phyloP scores from a whole-genome alignment of 2,888 invertebrate genomes.

The Conomelus anceps region DNA sequence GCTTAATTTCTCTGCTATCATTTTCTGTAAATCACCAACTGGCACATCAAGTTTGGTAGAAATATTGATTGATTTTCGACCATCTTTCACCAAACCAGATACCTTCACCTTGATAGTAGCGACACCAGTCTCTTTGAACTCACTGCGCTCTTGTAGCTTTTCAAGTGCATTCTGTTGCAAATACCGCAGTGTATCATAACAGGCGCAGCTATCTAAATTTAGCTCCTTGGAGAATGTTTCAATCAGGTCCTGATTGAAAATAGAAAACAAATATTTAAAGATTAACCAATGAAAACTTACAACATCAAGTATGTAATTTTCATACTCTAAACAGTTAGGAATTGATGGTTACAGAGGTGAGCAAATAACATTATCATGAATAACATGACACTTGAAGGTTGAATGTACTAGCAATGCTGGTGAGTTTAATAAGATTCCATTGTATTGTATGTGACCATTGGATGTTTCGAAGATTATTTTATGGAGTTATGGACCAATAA shows the following conservation, averaged over 20 bases:
- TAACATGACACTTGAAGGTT: no score
- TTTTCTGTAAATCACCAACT: background rate
- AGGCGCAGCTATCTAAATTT: slow-evolving; percentile 46
- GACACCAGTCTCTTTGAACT: slow-evolving; percentile 61
- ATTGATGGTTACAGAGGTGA: no score
- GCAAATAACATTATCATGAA: no score
- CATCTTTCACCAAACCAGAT: slow-evolving; percentile 37
- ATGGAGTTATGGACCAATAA: no score
- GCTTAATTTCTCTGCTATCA: slow-evolving; percentile 5
- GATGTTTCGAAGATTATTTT: no score
- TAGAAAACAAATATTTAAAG: background rate
- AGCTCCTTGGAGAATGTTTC: slow-evolving; percentile 51
- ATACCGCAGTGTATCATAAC: slow-evolving; percentile 52
- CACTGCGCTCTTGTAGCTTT: slow-evolving; percentile 60
- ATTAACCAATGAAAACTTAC: background rate
- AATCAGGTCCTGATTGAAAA: slow-evolving; percentile 53
- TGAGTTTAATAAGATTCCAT: no score
- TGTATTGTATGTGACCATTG: no score
- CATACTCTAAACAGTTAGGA: no score
- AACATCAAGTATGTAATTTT: no score
- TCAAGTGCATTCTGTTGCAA: slow-evolving; percentile 64
- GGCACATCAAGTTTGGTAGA: background rate
- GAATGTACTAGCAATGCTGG: no score
- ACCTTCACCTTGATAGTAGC: slow-evolving; percentile 66
- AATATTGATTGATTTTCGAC: background rate